Evolutionary conservation across 2,797 vertebrate species (phyloP).

Genomic region (Lepilemur septentrionalis): DNA sequence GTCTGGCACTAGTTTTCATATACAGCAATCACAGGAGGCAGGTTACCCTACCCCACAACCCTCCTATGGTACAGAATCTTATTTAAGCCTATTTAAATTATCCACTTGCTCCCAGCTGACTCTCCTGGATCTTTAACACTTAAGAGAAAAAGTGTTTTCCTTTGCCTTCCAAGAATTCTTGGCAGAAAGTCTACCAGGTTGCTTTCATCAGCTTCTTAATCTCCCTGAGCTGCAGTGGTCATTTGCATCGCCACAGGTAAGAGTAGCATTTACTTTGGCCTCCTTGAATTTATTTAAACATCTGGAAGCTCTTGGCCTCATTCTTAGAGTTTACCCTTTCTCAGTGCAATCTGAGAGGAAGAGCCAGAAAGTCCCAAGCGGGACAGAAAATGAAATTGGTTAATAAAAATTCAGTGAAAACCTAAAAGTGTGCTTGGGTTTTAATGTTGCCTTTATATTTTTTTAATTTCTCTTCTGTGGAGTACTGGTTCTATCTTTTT

Average conservation of each 20-base stretch:
- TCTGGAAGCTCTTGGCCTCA: slow-evolving; percentile 64
- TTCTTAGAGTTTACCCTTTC: slow-evolving; percentile 57
- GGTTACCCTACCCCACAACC: background rate
- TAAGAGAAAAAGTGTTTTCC: slow-evolving; percentile 60
- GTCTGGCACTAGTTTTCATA: background rate
- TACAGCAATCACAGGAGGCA: background rate
- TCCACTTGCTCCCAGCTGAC: slow-evolving; percentile 58
- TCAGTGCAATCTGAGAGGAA: slow-evolving; percentile 65
- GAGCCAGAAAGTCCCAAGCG: slow-evolving; percentile 40
- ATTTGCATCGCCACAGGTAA: slow-evolving; percentile 69
- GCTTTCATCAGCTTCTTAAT: slow-evolving; percentile 69
- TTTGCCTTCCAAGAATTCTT: slow-evolving; percentile 73
- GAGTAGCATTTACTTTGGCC: slow-evolving; percentile 67
- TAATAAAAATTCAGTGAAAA: slow-evolving; percentile 70
- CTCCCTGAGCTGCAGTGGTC: slow-evolving; percentile 65
- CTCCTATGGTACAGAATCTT: slow-evolving; percentile 37
- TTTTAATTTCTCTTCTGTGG: slow-evolving; percentile 66
- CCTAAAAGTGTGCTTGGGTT: slow-evolving; percentile 67
- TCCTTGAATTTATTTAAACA: slow-evolving; percentile 58
- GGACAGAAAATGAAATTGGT: slow-evolving; percentile 63
- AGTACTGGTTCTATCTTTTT: slow-evolving; percentile 66
- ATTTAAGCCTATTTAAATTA: slow-evolving; percentile 45
- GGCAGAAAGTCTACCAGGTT: slow-evolving; percentile 69
- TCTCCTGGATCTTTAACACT: slow-evolving; percentile 66
- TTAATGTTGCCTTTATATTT: slow-evolving; percentile 74